These are phyloP conservation scores for Macquaria ambigua DNA, from an alignment of 2,113 vertebrate genomes.

Conservation along the genomic window DNA sequence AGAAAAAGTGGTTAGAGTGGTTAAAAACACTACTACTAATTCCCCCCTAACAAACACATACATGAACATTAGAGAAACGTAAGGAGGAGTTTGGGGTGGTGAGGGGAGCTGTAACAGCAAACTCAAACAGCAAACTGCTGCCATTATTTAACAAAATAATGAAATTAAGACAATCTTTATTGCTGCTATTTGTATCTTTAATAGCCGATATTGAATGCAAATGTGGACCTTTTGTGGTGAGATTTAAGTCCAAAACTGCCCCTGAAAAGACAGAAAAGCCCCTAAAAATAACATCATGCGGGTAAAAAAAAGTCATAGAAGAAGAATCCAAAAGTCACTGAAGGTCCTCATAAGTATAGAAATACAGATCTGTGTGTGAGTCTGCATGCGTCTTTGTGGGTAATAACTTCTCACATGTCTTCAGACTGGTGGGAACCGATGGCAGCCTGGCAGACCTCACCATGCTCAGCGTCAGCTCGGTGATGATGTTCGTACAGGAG, in stretches of 20 bases:
- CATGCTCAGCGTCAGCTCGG: slow-evolving; percentile 89
- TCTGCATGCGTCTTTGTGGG: not conserved
- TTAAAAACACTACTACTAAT: not conserved
- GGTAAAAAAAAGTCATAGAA: not conserved
- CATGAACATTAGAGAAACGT: too few relatives aligned
- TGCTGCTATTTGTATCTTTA: not conserved
- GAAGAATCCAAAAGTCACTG: not conserved
- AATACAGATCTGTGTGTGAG: slow-evolving; percentile 20
- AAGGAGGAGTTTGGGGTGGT: too few relatives aligned
- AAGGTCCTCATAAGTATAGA: slow-evolving; percentile 67
- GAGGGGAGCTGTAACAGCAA: too few relatives aligned
- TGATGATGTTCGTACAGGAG: slow-evolving; percentile 80
- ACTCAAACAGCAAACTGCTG: too few relatives aligned
- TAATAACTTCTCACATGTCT: not conserved
- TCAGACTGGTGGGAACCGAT: slow-evolving; percentile 93
- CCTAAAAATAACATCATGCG: not conserved
- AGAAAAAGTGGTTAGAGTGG: not conserved
- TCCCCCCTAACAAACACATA: not conserved
- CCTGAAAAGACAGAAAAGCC: not conserved
- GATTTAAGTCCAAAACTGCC: not conserved
- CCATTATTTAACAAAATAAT: not conserved
- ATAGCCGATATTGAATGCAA: not conserved
- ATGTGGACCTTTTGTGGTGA: not conserved
- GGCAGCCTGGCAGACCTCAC: slow-evolving; percentile 95
- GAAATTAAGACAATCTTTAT: not conserved